These are phyloP conservation scores for Etheostoma perlongum DNA, from an alignment of 2,797 vertebrate genomes.

Conservation along the genomic window DNA sequence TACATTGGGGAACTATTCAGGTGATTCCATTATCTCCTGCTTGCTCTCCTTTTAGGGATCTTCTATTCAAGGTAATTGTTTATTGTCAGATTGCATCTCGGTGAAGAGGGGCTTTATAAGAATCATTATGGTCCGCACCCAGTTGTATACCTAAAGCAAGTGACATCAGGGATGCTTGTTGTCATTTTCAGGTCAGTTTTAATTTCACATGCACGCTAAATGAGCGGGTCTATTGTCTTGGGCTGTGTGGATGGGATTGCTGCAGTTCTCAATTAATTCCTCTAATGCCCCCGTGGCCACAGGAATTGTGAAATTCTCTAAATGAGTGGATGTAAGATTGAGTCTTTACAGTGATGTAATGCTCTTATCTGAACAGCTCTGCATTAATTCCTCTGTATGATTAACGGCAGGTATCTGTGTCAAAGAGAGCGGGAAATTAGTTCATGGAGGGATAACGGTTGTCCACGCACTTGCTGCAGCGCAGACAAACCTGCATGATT, in stretches of 20 bases:
- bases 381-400: conserved; percentile 62
- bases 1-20: conserved; percentile 53
- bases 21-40: conserved; percentile 59
- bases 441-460: conserved; percentile 47
- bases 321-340: conserved; percentile 73
- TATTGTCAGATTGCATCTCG: conserved; percentile 51
- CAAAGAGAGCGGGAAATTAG: conserved; percentile 49
- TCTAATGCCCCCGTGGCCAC: conserved; percentile 57
- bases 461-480: conserved; percentile 52
- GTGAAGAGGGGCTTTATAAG: conserved; percentile 48
- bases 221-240: conserved; percentile 65
- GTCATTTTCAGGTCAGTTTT: conserved; percentile 56
- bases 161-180: conserved; percentile 14
- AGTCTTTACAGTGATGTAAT: conserved; percentile 65
- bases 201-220: conserved; percentile 63
- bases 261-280: conserved; percentile 73
- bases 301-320: conserved; percentile 67
- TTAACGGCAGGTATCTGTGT: conserved; percentile 56
- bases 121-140: conserved; percentile 19
- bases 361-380: conserved; percentile 63
- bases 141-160: conserved; percentile 9
- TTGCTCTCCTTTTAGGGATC: conserved; percentile 45
- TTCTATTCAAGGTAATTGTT: conserved; percentile 54
- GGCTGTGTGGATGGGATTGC: conserved; percentile 31
- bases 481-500: conserved; percentile 59